phyloP scores from a whole-genome alignment of 2,797 vertebrate species.

The Neosilurus hyrtlii region DNA sequence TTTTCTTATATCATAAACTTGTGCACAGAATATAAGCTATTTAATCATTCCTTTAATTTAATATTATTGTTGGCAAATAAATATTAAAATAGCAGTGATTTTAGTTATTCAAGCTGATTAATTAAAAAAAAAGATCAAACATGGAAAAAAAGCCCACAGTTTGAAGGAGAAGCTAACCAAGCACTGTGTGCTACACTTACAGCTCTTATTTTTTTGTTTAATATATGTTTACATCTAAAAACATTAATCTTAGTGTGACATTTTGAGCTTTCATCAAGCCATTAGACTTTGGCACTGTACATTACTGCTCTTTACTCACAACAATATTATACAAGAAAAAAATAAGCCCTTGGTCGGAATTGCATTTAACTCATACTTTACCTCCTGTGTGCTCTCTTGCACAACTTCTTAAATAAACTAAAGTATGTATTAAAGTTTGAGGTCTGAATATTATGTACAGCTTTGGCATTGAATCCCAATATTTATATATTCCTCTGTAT shows the following conservation, averaged over 20 bases:
- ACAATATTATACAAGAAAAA: neutral
- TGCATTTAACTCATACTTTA: neutral
- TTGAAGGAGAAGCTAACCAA: neutral
- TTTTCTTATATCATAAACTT: neutral
- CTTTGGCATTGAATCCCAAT: neutral
- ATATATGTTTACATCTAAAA: too few species aligned
- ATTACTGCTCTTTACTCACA: too few species aligned
- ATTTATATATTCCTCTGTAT: neutral
- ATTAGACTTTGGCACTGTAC: too few species aligned
- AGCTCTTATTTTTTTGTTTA: neutral
- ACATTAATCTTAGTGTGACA: too few species aligned
- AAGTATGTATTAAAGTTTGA: neutral
- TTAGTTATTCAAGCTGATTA: too few species aligned
- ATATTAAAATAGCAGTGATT: too few species aligned
- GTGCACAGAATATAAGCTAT: neutral
- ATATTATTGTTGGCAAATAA: too few species aligned
- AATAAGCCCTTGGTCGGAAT: neutral
- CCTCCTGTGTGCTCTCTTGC: neutral
- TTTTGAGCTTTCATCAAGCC: too few species aligned
- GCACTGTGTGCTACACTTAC: neutral
- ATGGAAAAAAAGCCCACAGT: too few species aligned
- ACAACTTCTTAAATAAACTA: neutral
- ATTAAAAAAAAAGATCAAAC: too few species aligned
- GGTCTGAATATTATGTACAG: neutral
- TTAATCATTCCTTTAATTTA: neutral